Evolutionary conservation across 2,113 vertebrate species (phyloP), one percentile per base, ranked within the genome.

Genomic region (Canis aureus): DNA sequence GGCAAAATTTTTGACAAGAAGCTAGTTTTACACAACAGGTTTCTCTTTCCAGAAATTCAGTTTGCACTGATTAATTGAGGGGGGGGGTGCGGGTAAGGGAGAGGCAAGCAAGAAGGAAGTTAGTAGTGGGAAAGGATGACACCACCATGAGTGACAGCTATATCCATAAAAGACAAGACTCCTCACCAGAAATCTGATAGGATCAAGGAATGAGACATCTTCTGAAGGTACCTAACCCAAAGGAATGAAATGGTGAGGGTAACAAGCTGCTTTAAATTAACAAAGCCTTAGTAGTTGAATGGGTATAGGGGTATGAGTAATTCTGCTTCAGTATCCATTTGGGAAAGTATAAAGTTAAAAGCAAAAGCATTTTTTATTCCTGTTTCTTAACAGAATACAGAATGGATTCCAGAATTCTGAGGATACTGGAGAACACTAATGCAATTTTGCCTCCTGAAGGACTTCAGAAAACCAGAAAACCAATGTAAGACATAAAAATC

Each of bases 391-490:
- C 8, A 84, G 43, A 76, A 92, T 66, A 93, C 12, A 74, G 43
- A 93, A 96, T 71, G 32, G 7, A 15, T 87, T 90, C 55, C 49
- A 19, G 51, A 55, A 85, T 91, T 89, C 49, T 82, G 64, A 95
- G 38, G 17, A 67, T 22, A 32, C 4, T 80, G 59, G 19, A 76
- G 11, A 76, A 76, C 2, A 57, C 23, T 27, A 76, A 43, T 35
- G 43, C 27, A 29, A 94, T 53, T 85, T 71, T 78, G 2, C 1
- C 11, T 35, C 49, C 11, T 80, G 11, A 80, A 90, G 12, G 20
- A 74, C 32, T 96, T 96, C 43, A 96, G 9, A 92, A 35, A 73
- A 84, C 64, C 79, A 96, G 13, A 92, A 35, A 73, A 84, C 64
- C 79, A 32, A 7, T 81, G 22, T 8, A 57, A 86, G 7, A 62